Evolutionary conservation across 2,113 vertebrate genomes (phyloP), one percentile per base, ranked within the genome.

Genomic region (Indicator maculatus): DNA sequence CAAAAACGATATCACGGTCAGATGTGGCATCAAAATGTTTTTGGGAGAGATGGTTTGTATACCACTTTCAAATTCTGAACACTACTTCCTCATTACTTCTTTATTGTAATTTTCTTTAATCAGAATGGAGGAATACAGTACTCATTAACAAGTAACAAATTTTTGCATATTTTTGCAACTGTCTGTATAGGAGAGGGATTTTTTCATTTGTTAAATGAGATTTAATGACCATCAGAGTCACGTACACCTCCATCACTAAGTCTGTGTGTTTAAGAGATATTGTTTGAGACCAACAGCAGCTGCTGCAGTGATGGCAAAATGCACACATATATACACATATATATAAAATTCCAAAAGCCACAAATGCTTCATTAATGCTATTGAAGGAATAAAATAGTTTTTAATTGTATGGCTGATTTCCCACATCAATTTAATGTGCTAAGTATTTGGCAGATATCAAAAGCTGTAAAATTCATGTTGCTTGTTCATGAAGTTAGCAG

Each of bases 381-480:
- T 66, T 92, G 74, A 94, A 93, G 70, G 11, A 47, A 93, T 86
- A 92, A 95, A 96, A 80, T 89, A 91, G 61, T 61, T 88, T 95
- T 96, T 96, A 95, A 95, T 96, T 91, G 83, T 90, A 84, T 94
- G 94, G 66, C 61, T 86, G 95, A 94, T 96, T 96, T 97, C 92
- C 96, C 91, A 91, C 67, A 83, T 80, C 73, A 71, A 53, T 93
- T 93, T 96, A 96, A 95, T 96, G 73, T 80, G 65, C 75, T 87
- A 96, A 93, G 91, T 53, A 73, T 94, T 96, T 96, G 90, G 89
- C 87, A 96, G 95, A 11, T 97, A 96, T 94, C 92, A 95, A 95
- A 95, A 94, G 92, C 92, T 97, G 89, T 92, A 90, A 96, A 97
- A 95, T 91, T 95, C 92, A 78, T 33, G 38, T 92, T 96, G 70